Conservation (phyloP, 2,888 invertebrate species). For the Criorhina ranunculi region DNA sequence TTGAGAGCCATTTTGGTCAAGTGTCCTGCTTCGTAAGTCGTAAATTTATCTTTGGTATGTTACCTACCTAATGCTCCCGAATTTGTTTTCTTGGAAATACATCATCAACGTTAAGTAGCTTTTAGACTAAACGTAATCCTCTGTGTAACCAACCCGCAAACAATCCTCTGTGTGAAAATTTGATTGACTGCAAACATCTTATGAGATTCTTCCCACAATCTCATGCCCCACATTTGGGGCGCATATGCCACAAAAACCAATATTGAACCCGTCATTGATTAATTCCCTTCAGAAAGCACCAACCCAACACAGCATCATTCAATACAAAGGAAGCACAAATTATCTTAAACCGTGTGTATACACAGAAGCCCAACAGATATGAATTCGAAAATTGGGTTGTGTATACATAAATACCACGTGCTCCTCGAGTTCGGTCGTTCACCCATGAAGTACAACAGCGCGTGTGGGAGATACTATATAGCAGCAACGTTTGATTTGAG, state of each 20-base stretch:
- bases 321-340: slow-evolving; percentile 24
- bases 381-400: slow-evolving; percentile 39
- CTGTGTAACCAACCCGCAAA: no score
- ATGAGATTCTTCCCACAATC: not conserved
- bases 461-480: not conserved
- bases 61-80: no score
- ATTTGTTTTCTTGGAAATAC: no score
- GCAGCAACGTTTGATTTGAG: slow-evolving; percentile 4
- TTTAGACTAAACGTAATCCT: no score
- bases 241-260: slow-evolving; percentile 24
- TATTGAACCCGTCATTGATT: slow-evolving; percentile 34
- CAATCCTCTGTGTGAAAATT: no score
- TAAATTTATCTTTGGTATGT: no score
- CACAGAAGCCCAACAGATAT: slow-evolving; percentile 21
- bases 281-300: slow-evolving; percentile 18
- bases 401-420: slow-evolving; percentile 30
- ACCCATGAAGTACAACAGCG: slow-evolving; percentile 9
- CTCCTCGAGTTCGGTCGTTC: slow-evolving; percentile 32
- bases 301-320: not conserved
- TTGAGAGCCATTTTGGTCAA: no score
- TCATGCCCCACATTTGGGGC: slow-evolving; percentile 3
- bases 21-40: no score
- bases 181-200: slow-evolving; percentile 1
- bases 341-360: slow-evolving; percentile 28
- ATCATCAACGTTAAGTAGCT: no score